Evolutionary conservation across 2,888 invertebrate species (phyloP).

Genomic region (Ametastegia equiseti): DNA sequence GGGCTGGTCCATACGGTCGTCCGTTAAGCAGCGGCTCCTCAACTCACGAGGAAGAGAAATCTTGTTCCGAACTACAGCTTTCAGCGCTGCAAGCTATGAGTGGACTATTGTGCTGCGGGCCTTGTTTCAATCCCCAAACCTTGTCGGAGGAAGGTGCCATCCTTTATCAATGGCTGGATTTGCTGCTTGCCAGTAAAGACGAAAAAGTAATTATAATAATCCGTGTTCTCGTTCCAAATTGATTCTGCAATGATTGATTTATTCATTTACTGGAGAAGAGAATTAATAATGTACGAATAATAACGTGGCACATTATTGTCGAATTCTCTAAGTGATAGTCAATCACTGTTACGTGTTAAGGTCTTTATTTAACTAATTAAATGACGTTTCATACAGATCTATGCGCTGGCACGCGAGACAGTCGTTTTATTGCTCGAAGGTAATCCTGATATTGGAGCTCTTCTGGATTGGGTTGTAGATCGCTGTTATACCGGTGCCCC

Average conservation of each 20-base stretch:
- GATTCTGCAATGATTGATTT: background rate
- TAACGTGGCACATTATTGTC: background rate
- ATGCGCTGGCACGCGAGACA: conserved; percentile 94
- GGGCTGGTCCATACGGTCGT: conserved; percentile 93
- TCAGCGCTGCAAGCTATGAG: conserved; percentile 91
- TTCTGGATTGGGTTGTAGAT: conserved; percentile 99
- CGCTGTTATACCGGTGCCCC: conserved; percentile 96
- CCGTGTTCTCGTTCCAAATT: background rate
- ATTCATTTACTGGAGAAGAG: background rate
- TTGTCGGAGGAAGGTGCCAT: conserved; percentile 94
- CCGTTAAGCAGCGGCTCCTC: conserved; percentile 77
- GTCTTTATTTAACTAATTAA: background rate
- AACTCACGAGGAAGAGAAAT: conserved; percentile 68
- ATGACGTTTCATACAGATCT: conserved; percentile 81
- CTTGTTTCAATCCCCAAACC: conserved; percentile 92
- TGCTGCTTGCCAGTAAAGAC: conserved; percentile 91
- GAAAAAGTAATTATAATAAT: conserved; percentile 81
- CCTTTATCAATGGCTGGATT: conserved; percentile 95
- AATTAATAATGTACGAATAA: background rate
- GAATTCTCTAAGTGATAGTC: background rate
- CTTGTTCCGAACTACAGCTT: conserved; percentile 76
- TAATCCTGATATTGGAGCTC: conserved; percentile 93
- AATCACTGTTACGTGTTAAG: background rate
- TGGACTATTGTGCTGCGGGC: conserved; percentile 95
- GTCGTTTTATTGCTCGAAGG: conserved; percentile 95